Percentiles rank a stretch among this genome's conserved stretches.
These are phyloP conservation scores for Buphagus erythrorhynchus DNA, from an alignment of 2,797 vertebrate genomes.

Conservation along the genomic window DNA sequence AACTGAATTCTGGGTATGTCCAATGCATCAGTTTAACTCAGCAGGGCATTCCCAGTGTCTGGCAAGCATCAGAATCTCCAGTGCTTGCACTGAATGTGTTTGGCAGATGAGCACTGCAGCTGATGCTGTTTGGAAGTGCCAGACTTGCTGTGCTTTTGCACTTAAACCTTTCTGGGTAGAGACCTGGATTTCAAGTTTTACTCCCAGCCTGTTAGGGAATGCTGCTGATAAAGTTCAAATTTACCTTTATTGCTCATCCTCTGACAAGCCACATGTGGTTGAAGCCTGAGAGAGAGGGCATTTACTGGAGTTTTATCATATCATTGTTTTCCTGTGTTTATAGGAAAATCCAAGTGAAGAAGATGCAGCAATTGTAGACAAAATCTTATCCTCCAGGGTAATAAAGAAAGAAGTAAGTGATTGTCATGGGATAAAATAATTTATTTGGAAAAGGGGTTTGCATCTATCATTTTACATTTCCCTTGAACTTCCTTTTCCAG, in stretches of 20 bases:
- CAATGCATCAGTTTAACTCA: background rate
- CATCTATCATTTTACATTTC: background rate
- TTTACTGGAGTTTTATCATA: background rate
- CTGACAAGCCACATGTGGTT: background rate
- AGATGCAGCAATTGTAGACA: slow-evolving; percentile 97
- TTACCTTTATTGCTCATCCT: background rate
- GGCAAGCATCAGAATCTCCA: background rate
- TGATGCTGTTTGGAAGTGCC: background rate
- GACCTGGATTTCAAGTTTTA: background rate
- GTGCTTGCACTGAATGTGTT: background rate
- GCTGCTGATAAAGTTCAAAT: background rate
- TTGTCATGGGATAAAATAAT: background rate
- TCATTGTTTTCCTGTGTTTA: background rate
- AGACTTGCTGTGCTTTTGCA: background rate
- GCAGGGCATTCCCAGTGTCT: background rate
- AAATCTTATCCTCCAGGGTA: slow-evolving; percentile 92
- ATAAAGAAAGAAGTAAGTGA: slow-evolving; percentile 93
- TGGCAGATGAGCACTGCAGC: background rate
- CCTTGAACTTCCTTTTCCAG: slow-evolving; percentile 75
- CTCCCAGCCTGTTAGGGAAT: background rate
- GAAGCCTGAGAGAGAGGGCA: background rate
- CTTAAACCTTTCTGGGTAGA: background rate
- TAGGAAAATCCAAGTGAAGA: slow-evolving; percentile 98
- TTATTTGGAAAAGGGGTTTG: background rate
- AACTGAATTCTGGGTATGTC: accelerated